These are phyloP conservation scores for Leptoclinus maculatus DNA, from an alignment of 2,797 vertebrate genomes.

Conservation along the genomic window DNA sequence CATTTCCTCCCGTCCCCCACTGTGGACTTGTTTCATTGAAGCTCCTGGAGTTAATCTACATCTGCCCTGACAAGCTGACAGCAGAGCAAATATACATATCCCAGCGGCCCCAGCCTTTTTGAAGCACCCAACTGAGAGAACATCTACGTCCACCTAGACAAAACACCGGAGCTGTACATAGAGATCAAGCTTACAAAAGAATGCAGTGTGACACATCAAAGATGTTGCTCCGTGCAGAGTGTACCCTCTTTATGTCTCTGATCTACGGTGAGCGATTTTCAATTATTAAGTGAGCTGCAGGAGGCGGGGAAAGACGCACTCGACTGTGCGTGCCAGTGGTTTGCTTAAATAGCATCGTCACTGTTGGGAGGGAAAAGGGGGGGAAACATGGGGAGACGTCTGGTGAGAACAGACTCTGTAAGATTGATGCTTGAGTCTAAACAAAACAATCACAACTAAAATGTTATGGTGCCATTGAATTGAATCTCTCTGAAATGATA, in stretches of 20 bases:
- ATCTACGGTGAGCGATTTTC: slow-evolving; percentile 41
- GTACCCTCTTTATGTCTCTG: slow-evolving; percentile 24
- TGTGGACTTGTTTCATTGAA: slow-evolving; percentile 23
- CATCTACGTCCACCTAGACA: slow-evolving; percentile 13
- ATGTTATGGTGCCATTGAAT: no score
- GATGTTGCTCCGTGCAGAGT: not conserved
- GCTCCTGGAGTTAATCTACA: slow-evolving; percentile 23
- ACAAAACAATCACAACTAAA: not conserved
- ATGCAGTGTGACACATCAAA: slow-evolving; percentile 10
- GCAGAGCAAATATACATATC: slow-evolving; percentile 23
- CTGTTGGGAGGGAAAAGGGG: not conserved
- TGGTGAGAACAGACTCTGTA: not conserved
- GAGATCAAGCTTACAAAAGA: slow-evolving; percentile 15
- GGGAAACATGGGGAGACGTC: not conserved
- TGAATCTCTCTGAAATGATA: not conserved
- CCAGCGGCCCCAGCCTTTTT: not conserved
- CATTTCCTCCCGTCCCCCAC: slow-evolving; percentile 1
- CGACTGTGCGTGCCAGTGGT: not conserved
- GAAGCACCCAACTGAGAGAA: slow-evolving; percentile 16
- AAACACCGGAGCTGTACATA: not conserved
- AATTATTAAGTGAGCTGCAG: slow-evolving; percentile 47
- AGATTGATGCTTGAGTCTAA: not conserved
- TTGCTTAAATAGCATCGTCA: not conserved
- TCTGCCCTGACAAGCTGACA: slow-evolving; percentile 24
- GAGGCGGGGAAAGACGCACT: slow-evolving; percentile 11